These are phyloP conservation scores for Drosophila obscura DNA, from an alignment of 1,140 invertebrate genomes.

Conservation along the genomic window DNA sequence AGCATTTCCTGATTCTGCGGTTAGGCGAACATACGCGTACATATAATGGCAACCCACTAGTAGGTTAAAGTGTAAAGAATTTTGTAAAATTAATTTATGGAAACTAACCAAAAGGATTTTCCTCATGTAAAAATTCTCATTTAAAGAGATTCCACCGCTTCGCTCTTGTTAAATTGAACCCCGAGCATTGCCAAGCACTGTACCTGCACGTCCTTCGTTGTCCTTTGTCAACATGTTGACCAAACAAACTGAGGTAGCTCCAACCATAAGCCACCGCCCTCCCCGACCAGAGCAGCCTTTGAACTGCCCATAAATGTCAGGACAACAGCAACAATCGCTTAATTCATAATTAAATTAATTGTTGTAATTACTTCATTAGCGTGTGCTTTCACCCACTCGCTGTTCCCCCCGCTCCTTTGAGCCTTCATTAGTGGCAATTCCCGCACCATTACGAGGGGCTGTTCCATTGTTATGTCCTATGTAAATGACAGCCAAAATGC, in stretches of 20 bases:
- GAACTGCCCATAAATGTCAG: slow-evolving; percentile 57
- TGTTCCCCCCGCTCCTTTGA: slow-evolving; percentile 14
- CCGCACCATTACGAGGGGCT: slow-evolving; percentile 17
- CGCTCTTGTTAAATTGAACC: not conserved
- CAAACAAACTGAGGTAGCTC: slow-evolving; percentile 40
- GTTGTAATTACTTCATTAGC: slow-evolving; percentile 82
- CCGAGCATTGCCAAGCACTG: not conserved
- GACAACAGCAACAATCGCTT: slow-evolving; percentile 68
- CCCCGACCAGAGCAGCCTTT: not conserved
- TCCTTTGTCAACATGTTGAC: slow-evolving; percentile 77
- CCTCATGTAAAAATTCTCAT: not conserved
- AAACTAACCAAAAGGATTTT: not conserved
- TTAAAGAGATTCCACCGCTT: not conserved
- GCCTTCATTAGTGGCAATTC: slow-evolving; percentile 63
- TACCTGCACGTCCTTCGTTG: slow-evolving; percentile 42
- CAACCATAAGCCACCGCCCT: not conserved
- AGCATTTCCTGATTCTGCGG: slow-evolving; percentile 9
- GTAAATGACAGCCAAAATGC: slow-evolving; percentile 70
- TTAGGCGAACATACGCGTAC: not conserved
- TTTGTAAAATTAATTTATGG: not conserved
- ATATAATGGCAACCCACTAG: too few relatives aligned
- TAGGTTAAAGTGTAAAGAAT: not conserved
- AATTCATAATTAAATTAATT: slow-evolving; percentile 83
- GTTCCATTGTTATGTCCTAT: slow-evolving; percentile 56
- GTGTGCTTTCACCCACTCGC: slow-evolving; percentile 11